Base-by-base conservation (phyloP, 1,140 invertebrate species). In the Drosophila leontia region DNA sequence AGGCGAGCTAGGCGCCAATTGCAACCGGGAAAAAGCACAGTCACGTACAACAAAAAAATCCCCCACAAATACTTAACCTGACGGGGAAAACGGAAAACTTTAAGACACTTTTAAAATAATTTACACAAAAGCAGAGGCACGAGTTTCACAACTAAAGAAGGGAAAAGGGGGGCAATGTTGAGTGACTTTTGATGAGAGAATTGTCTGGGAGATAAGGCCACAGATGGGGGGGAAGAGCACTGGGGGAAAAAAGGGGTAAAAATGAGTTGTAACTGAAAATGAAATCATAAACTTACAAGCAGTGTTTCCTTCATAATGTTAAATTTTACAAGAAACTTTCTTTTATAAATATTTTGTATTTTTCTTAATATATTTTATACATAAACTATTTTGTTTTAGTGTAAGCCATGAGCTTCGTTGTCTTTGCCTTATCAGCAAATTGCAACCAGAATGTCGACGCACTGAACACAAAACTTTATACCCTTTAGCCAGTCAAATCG, bases 71-170 rank as follows among this genome's bases (percentile, higher is more conserved):
- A 34, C 39, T 65, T 50, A 58, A 51, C 57, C 58, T 69, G 65
- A 69, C 60, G 53, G 47, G 23, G 15, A 48, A 32, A 71, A 23
- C 34, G 34, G 57, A 58, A 71, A 85, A 85, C 74, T 85, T 85
- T 76, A 78, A 70, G 75, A 81, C 78, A 85, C 75, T 85, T 85
- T 85, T 78, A 75, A 85, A 85, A 85, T 85, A 85, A 85, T 85
- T 85, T 78, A 60, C 63, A 67, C 58, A 48, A 65, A 63, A 48
- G 47, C 26, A 19, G 26, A 56, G 60, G 34, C 32, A 7, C 39
- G 26, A 48, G 64, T 32, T 37, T 7, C n/a, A 13, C 41, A 55
- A 23, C 50, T 34, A 6, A 34, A 34, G n/a, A 11, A 34, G 3
- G 39, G 5, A 35, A 34, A 41, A 48, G 29, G 53, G 69, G 65